Evolutionary conservation across 2,113 vertebrate species (phyloP), one percentile per base, ranked within the genome.

Genomic region (Tragelaphus scriptus): DNA sequence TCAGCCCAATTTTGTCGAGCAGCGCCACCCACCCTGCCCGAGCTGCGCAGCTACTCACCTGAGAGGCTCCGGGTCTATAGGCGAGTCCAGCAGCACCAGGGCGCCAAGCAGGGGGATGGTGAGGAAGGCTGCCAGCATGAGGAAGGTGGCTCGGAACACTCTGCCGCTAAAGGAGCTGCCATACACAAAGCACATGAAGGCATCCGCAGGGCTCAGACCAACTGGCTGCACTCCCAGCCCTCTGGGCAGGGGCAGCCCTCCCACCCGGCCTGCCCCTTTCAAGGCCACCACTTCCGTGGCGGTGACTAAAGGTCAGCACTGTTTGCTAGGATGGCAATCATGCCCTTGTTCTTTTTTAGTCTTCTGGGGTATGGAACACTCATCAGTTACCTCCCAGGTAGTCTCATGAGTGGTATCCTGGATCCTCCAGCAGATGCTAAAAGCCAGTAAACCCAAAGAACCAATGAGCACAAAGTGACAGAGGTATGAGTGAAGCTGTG

Each of bases 141-240:
- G 93, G 85, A 99, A 99, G 2, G 99, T 99, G 85, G 99, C 99
- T 88, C 99, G 99, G 98, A 99, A 99, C 13, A 99, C 99, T 96
- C 99, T 99, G 89, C 99, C 99, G 26, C 99, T 99, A 98, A 99
- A 99, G 40, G 99, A 99, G 91, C 99, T 99, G 98, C 5, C 80
- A 91, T n/a, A 96, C 86, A 96, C 2, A 58, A 91, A 85, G 98
- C 56, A 17, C 44, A 98, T 6, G 96, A 2, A 95, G 56, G 21
- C 15, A 25, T 23, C 97, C 0, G 12, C 6, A 79, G 75, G 40
- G 23, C 59, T 82, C 47, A 68, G 85, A 36, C 23, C 5, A 1
- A 82, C 3, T 14, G 51, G 51, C 51, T 6, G 0, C 19, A 6
- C 30, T 32, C 80, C 36, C 51, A 23, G 80, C 51, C 49, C 19